Conservation (phyloP, 2,888 invertebrate species). For the Mythimna vitellina region DNA sequence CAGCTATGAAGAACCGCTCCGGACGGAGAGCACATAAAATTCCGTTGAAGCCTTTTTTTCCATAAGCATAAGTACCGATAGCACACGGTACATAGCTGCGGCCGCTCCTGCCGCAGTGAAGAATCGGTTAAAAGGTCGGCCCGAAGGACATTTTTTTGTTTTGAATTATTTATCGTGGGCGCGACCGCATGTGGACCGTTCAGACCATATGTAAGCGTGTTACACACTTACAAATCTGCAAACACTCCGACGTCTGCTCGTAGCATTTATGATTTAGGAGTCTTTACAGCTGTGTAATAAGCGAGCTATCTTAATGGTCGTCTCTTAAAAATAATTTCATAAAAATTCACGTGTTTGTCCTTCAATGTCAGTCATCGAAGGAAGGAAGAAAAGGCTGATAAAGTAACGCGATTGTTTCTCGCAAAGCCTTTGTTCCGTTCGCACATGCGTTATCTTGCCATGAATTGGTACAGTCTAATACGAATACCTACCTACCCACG, state of each 20-base stretch:
- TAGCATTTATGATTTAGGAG: constrained; percentile 36
- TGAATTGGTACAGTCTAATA: constrained; percentile 63
- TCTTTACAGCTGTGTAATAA: constrained; percentile 26
- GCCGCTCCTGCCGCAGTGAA: constrained; percentile 64
- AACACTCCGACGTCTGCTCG: constrained; percentile 33
- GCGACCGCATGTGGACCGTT: constrained; percentile 74
- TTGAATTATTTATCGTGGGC: constrained; percentile 75
- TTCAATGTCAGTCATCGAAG: constrained; percentile 47
- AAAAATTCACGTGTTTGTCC: constrained; percentile 39
- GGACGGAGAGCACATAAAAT: constrained; percentile 85
- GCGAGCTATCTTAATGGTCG: constrained; percentile 13
- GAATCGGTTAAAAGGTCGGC: constrained; percentile 85
- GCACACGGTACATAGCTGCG: constrained; percentile 79
- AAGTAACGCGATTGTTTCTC: constrained; percentile 70
- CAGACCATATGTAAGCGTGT: constrained; percentile 68
- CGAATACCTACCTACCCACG: constrained; percentile 72
- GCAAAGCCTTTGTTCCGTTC: constrained; percentile 66
- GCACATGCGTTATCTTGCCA: constrained; percentile 68
- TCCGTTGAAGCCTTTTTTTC: constrained; percentile 88
- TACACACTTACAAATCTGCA: constrained; percentile 54
- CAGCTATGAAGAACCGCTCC: constrained; percentile 87
- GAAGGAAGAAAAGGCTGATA: constrained; percentile 69
- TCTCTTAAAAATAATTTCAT: constrained; percentile 39
- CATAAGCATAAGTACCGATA: constrained; percentile 82
- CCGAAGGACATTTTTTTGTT: constrained; percentile 86